phyloP scores from a whole-genome alignment of 2,113 vertebrate species.

The Physeter macrocephalus region DNA sequence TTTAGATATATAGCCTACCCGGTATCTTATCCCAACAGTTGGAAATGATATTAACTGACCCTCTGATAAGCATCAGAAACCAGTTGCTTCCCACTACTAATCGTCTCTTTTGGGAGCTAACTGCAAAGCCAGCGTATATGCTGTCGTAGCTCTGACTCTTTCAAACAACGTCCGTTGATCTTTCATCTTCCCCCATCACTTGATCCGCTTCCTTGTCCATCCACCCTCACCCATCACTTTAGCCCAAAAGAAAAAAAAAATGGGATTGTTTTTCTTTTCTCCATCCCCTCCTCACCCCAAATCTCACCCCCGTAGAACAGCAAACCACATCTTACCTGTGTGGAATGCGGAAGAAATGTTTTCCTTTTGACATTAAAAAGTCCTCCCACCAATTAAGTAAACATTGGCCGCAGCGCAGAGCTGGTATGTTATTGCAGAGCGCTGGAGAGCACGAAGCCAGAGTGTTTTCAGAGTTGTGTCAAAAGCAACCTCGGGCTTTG shows the following conservation, averaged over 20 bases:
- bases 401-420: slow-evolving; percentile 65
- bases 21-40: background rate
- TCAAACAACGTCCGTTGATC: slow-evolving; percentile 41
- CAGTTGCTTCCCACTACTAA: slow-evolving; percentile 40
- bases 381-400: slow-evolving; percentile 70
- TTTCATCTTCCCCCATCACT: slow-evolving; percentile 46
- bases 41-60: slow-evolving; percentile 37
- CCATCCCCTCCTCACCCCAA: background rate
- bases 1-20: background rate
- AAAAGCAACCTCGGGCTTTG: slow-evolving; percentile 68
- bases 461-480: slow-evolving; percentile 55
- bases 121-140: slow-evolving; percentile 41
- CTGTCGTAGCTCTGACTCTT: slow-evolving; percentile 49
- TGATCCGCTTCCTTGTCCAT: slow-evolving; percentile 35
- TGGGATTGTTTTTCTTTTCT: slow-evolving; percentile 44
- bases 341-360: slow-evolving; percentile 73
- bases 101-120: slow-evolving; percentile 62
- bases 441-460: slow-evolving; percentile 60
- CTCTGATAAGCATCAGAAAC: slow-evolving; percentile 60
- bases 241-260: background rate
- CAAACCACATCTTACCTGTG: slow-evolving; percentile 73
- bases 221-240: background rate
- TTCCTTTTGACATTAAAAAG: slow-evolving; percentile 77
- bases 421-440: slow-evolving; percentile 70
- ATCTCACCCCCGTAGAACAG: background rate